Evolutionary conservation across 2,888 invertebrate species (phyloP), one percentile per base, ranked within the genome.

Genomic region (Rhyacophila evoluta): DNA sequence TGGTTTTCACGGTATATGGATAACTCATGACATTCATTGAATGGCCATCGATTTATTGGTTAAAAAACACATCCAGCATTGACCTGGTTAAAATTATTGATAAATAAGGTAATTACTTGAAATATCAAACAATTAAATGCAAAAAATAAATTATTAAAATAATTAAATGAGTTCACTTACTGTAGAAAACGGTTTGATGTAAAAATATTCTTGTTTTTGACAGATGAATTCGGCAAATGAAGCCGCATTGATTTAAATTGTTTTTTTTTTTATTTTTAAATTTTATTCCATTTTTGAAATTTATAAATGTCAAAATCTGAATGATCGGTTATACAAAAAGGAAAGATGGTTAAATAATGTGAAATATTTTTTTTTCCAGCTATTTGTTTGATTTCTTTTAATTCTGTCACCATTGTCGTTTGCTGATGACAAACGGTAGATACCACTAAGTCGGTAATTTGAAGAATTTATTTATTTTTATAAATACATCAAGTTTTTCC

Each of bases 1-100:
- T 55, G 15, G 19, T 19, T 25, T 55, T 55, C 55, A 55, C 55
- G 19, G 55, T 55, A 1, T 10, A 55, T 19, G 19, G 55, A 8
- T 55, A 25, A 25, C 10, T 19, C 25, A 25, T 55, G 55, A 55
- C 55, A 55, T 55, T 55, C 15, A 55, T 55, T 55, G 8, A 55
- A 55, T 55, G 55, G 12, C 55, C 55, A 55, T 55, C 55, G 55
- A 55, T 55, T 55, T 55, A 55, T 55, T 25, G 19, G 6, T 10
- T 55, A 55, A 55, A 19, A 55, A 55, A 12, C 55, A 55, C 19
- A 55, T 10, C 15, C 55, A 55, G 55, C 55, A 55, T 55, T 55
- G 55, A 55, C 55, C 55, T 55, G 15, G 0, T 55, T 55, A 5
- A 19, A 55, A 55, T 55, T 33, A n/a, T n/a, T n/a, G n/a, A n/a